These are phyloP conservation scores for Cerastis leucographa DNA, from an alignment of 2,888 invertebrate genomes.

Conservation along the genomic window DNA sequence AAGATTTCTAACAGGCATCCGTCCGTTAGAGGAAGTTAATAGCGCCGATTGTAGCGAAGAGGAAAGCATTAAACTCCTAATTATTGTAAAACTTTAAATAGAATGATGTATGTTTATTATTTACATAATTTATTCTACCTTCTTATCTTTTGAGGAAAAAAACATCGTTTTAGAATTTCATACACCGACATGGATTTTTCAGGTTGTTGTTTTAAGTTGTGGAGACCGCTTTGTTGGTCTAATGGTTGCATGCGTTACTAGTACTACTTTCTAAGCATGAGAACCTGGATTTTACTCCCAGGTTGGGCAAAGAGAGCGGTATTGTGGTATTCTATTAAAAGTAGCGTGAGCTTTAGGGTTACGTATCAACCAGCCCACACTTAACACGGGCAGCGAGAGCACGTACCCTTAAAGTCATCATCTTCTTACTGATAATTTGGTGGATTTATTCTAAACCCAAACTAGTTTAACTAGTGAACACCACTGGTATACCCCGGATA, in stretches of 20 bases:
- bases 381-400: no score
- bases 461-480: no score
- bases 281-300: not conserved
- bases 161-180: not conserved
- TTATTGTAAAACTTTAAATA: slow-evolving; percentile 25
- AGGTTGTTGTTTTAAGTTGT: no score
- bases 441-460: no score
- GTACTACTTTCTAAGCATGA: not conserved
- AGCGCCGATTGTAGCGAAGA: slow-evolving; percentile 12
- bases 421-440: no score
- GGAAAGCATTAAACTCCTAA: slow-evolving; percentile 39
- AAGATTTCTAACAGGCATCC: slow-evolving; percentile 41
- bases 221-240: not conserved
- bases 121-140: slow-evolving; percentile 1
- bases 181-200: not conserved
- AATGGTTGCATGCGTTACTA: not conserved
- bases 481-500: not conserved
- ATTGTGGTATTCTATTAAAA: no score
- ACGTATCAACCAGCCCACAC: no score
- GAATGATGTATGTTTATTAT: not conserved
- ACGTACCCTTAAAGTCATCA: no score
- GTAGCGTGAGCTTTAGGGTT: no score
- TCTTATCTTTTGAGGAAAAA: slow-evolving; percentile 21
- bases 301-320: not conserved
- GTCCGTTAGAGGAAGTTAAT: slow-evolving; percentile 48